Conservation (phyloP, 2,888 invertebrate genomes). For the Calliphora vomitoria region DNA sequence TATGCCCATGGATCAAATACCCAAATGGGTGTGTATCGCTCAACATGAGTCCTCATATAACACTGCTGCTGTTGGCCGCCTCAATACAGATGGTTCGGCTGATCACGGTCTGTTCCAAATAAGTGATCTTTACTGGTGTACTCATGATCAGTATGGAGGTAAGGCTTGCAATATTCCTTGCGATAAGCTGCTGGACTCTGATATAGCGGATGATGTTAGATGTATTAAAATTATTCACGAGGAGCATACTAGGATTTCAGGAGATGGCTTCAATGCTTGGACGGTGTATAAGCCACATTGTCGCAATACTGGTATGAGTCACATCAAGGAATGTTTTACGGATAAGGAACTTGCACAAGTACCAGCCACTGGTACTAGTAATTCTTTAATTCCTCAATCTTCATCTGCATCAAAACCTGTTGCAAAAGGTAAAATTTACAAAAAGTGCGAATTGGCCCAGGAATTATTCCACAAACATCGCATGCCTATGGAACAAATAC, state of each 20-base stretch:
- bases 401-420: slow-evolving; percentile 67
- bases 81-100: slow-evolving; percentile 85
- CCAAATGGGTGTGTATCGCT: slow-evolving; percentile 90
- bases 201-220: slow-evolving; percentile 89
- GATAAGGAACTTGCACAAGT: slow-evolving; percentile 45
- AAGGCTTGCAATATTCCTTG: slow-evolving; percentile 88
- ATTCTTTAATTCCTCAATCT: slow-evolving; percentile 12
- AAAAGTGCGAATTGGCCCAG: slow-evolving; percentile 88
- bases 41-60: slow-evolving; percentile 89
- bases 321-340: slow-evolving; percentile 79
- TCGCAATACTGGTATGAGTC: slow-evolving; percentile 84
- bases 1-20: slow-evolving; percentile 85
- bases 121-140: slow-evolving; percentile 89
- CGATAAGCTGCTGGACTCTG: slow-evolving; percentile 87
- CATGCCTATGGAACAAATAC: slow-evolving; percentile 85
- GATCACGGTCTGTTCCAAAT: slow-evolving; percentile 92
- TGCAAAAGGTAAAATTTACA: slow-evolving; percentile 86
- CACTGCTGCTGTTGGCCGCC: slow-evolving; percentile 87
- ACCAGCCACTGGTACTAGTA: not conserved
- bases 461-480: slow-evolving; percentile 86
- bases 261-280: slow-evolving; percentile 91
- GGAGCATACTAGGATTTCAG: slow-evolving; percentile 89
- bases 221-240: slow-evolving; percentile 88
- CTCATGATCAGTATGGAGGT: slow-evolving; percentile 85
- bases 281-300: slow-evolving; percentile 89